Percentiles rank a stretch among this genome's conserved stretches.
phyloP scores from a whole-genome alignment of 2,888 invertebrate genomes.

The Ennomos erosarius region DNA sequence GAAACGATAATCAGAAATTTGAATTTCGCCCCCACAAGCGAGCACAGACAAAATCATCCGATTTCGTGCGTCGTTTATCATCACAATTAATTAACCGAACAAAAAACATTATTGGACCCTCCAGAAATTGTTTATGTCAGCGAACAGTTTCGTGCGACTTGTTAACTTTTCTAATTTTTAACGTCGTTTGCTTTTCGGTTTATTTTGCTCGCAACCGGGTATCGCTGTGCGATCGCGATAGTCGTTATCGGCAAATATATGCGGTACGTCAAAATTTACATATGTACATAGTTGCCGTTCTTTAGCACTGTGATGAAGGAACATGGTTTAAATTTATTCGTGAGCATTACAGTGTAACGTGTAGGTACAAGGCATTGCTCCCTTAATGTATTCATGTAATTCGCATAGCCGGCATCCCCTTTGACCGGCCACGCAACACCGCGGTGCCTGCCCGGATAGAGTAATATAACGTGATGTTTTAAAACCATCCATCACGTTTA shows the following conservation, averaged over 20 bases:
- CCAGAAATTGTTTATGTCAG: slow-evolving; percentile 61
- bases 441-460: slow-evolving; percentile 78
- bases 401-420: slow-evolving; percentile 84
- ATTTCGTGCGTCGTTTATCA: slow-evolving; percentile 80
- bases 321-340: slow-evolving; percentile 82
- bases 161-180: slow-evolving; percentile 56
- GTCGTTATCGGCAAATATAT: slow-evolving; percentile 63
- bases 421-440: slow-evolving; percentile 85
- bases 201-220: slow-evolving; percentile 43
- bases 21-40: slow-evolving; percentile 76
- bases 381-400: slow-evolving; percentile 86
- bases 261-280: slow-evolving; percentile 68
- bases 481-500: slow-evolving; percentile 84
- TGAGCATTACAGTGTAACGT: slow-evolving; percentile 83
- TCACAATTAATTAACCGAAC: slow-evolving; percentile 75
- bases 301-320: slow-evolving; percentile 73
- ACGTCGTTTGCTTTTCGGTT: slow-evolving; percentile 36
- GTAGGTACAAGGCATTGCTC: slow-evolving; percentile 78
- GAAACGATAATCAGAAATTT: slow-evolving; percentile 82
- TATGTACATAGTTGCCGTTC: slow-evolving; percentile 73
- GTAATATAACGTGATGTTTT: slow-evolving; percentile 84
- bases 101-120: slow-evolving; percentile 68
- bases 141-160: slow-evolving; percentile 54
- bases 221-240: slow-evolving; percentile 36
- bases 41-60: slow-evolving; percentile 74